A percentile compares a stretch with the other conserved stretches of the same genome.
Conservation (phyloP, 1,140 invertebrate species). For the Chironomus striatipennis region DNA sequence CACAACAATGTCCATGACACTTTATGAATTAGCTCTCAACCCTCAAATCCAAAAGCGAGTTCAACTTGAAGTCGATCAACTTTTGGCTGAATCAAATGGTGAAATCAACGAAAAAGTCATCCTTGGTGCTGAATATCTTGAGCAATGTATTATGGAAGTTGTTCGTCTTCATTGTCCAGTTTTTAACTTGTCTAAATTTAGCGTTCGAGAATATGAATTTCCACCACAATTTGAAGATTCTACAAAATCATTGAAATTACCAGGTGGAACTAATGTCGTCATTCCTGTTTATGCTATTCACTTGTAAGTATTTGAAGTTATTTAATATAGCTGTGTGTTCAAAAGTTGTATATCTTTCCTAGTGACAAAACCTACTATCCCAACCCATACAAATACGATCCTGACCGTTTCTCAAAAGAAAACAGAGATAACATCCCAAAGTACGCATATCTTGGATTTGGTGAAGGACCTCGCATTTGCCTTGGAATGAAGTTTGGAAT, state of each 20-base stretch:
- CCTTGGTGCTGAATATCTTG: conserved; percentile 37
- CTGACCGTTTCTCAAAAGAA: background rate
- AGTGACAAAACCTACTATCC: conserved; percentile 1
- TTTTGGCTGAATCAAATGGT: conserved; percentile 32
- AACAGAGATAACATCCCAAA: background rate
- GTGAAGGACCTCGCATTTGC: conserved; percentile 4
- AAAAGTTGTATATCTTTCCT: background rate
- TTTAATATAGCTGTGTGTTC: background rate
- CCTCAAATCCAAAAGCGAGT: conserved; percentile 45
- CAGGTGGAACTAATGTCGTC: conserved; percentile 29
- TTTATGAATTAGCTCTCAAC: conserved; percentile 43
- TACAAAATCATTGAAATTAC: conserved; percentile 24
- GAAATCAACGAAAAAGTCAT: conserved; percentile 37
- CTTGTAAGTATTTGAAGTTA: background rate
- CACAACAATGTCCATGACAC: conserved; percentile 37
- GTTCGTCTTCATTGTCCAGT: background rate
- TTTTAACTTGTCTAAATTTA: conserved; percentile 9
- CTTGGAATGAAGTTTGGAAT: conserved; percentile 15
- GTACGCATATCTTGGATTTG: background rate
- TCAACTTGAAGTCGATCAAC: conserved; percentile 41
- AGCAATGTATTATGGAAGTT: conserved; percentile 27
- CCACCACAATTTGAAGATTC: conserved; percentile 16
- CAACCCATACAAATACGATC: background rate
- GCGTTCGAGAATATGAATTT: background rate
- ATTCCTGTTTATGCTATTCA: conserved; percentile 32